A percentile compares a stretch with the other conserved stretches of the same genome.
Conservation (phyloP, 2,888 invertebrate genomes). For the Dasypogon diadema region DNA sequence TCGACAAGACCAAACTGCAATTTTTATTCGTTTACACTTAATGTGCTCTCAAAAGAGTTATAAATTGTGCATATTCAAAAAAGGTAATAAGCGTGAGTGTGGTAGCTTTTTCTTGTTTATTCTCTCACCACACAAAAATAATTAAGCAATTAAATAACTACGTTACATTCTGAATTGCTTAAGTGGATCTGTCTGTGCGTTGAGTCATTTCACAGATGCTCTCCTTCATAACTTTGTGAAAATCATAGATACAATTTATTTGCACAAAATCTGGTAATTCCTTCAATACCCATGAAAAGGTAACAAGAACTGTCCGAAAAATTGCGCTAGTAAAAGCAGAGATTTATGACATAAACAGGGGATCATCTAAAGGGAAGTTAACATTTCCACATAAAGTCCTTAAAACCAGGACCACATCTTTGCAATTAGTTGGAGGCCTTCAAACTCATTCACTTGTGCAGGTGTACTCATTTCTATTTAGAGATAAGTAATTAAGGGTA, state of each 20-base stretch:
- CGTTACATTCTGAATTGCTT: neutral
- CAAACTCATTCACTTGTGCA: constrained; percentile 12
- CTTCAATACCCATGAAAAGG: neutral
- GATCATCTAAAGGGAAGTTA: too few species aligned
- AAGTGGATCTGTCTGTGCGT: too few species aligned
- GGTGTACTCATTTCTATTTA: constrained; percentile 11
- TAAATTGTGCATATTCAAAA: neutral
- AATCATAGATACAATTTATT: neutral
- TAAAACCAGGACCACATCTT: too few species aligned
- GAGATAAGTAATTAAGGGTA: constrained; percentile 21
- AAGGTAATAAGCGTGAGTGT: neutral
- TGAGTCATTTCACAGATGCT: too few species aligned
- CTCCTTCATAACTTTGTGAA: neutral
- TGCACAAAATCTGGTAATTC: neutral
- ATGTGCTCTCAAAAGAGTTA: neutral
- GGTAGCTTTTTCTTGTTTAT: neutral
- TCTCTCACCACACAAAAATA: neutral
- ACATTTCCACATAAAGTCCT: too few species aligned
- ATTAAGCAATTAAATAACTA: neutral
- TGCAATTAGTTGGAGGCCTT: too few species aligned
- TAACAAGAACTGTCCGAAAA: neutral
- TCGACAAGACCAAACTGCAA: neutral
- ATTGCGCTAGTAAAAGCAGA: neutral
- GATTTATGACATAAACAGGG: neutral
- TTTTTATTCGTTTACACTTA: neutral